A percentile compares a stretch with the other conserved stretches of the same genome.
Conservation (phyloP, 2,888 invertebrate genomes). For the Phlogophora meticulosa region DNA sequence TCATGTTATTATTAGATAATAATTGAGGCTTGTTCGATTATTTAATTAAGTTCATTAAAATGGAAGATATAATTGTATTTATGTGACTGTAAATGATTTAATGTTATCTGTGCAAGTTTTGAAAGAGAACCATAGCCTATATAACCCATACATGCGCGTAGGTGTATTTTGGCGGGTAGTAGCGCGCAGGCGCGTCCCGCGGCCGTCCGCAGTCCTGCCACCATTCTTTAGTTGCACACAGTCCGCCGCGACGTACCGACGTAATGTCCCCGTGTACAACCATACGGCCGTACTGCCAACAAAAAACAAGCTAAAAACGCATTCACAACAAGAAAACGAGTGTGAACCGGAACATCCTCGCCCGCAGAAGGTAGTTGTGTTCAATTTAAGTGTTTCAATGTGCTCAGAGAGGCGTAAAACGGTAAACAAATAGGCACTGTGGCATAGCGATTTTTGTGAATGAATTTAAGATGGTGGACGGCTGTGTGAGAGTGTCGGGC, state of each 20-base stretch:
- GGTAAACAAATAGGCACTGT: conserved; percentile 87
- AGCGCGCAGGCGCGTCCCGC: conserved; percentile 84
- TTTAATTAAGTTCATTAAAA: conserved; percentile 18
- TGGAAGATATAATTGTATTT: background rate
- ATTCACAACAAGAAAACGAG: conserved; percentile 69
- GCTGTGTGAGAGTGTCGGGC: conserved; percentile 78
- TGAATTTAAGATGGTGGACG: conserved; percentile 91
- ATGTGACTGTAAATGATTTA: conserved; percentile 35
- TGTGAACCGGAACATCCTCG: conserved; percentile 67
- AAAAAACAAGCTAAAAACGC: conserved; percentile 80
- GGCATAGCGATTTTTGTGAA: conserved; percentile 89
- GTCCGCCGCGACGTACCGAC: conserved; percentile 71
- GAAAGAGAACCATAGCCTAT: conserved; percentile 73
- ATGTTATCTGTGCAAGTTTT: conserved; percentile 82
- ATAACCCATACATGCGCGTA: conserved; percentile 88
- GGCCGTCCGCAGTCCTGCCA: conserved; percentile 89
- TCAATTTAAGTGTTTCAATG: conserved; percentile 61
- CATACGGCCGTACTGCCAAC: conserved; percentile 79
- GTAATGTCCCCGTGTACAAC: conserved; percentile 71
- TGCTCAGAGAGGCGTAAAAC: conserved; percentile 80
- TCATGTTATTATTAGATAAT: conserved; percentile 1
- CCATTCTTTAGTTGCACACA: conserved; percentile 90
- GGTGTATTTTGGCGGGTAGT: conserved; percentile 90
- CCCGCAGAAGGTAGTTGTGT: conserved; percentile 62
- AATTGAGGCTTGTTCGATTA: background rate